Base-by-base conservation (phyloP, 1,140 invertebrate species). In the Drosophila watanabei region DNA sequence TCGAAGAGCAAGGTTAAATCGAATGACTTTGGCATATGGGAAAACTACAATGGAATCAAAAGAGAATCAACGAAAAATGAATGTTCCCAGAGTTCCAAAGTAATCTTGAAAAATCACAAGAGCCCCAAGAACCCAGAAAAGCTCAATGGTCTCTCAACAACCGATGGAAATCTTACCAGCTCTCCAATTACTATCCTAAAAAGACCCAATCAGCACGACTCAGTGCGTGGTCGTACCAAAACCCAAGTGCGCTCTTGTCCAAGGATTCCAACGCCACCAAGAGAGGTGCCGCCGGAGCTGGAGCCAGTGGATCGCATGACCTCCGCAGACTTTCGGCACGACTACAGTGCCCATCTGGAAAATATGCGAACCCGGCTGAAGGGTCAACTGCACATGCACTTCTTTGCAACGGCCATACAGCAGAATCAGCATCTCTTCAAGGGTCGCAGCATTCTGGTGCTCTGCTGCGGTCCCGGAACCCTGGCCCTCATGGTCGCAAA, bases 401-500 rank as follows among this genome's bases (percentile, higher is more conserved):
- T 98, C 2, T 99, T 99, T 92, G 95, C 98, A 46, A 98, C 98
- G 92, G 98, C 98, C 10, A 99, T 99, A 96, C 97, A 98, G 82
- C 97, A 99, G 93, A 99, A 99, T 94, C 97, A 97, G 94, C 98
- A 99, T 94, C 94, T 98, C 32, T 98, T 98, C 93, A 96, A 96
- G 93, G 98, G 97, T 94, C 97, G 97, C 94, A 95, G 96, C 54
- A 98, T 99, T 9, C 94, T 99, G 56, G 99, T 99, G 93, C 97
- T 99, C 75, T 98, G 98, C 3, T 99, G 99, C 94, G 99, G 99
- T 9, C 99, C 98, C 11, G 99, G 99, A 20, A 99, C 99, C 82
- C 94, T 99, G 8, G 99, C 98, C n/a, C 99, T 99, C 97, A 99
- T 99, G 95, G 99, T 99, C 32, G 99, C 99, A 0, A 99, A 98